These are phyloP conservation scores for Oreochromis grahami DNA, from an alignment of 2,797 vertebrate genomes.

Conservation along the genomic window DNA sequence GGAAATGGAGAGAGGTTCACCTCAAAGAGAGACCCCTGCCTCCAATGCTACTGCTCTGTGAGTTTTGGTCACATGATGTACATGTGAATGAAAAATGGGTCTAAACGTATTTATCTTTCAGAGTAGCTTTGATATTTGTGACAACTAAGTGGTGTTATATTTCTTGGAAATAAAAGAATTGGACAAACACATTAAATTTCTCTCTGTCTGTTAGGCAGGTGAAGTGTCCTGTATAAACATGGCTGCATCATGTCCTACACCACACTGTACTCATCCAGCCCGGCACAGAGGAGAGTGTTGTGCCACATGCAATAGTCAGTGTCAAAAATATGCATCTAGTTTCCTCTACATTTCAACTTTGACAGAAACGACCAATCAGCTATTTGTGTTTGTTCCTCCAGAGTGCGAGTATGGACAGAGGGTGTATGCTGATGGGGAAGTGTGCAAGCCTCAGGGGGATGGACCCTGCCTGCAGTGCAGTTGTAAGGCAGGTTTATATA, in stretches of 20 bases:
- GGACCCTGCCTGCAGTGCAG: conserved; percentile 80
- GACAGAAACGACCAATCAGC: not conserved
- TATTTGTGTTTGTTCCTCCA: conserved; percentile 41
- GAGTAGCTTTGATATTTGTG: not conserved
- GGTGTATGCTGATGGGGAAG: conserved; percentile 72
- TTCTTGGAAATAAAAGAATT: not conserved
- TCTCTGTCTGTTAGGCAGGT: conserved; percentile 61
- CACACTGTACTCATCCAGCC: conserved; percentile 78
- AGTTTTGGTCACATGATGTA: conserved; percentile 20
- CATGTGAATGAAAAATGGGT: no score
- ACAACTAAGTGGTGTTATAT: not conserved
- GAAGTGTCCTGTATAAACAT: conserved; percentile 72
- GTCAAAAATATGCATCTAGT: not conserved
- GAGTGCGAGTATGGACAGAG: conserved; percentile 82
- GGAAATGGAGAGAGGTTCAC: conserved; percentile 69
- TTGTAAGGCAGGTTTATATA: conserved; percentile 74
- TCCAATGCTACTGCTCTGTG: conserved; percentile 78
- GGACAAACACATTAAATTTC: not conserved
- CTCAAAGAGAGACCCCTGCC: conserved; percentile 71
- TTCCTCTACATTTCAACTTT: not conserved
- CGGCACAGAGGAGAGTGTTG: conserved; percentile 79
- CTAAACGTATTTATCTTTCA: no score
- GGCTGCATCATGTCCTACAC: conserved; percentile 67
- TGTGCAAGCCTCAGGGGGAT: conserved; percentile 52
- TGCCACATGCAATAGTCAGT: conserved; percentile 71